Conservation (phyloP, 2,888 invertebrate genomes). For the Pollenia angustigena region DNA sequence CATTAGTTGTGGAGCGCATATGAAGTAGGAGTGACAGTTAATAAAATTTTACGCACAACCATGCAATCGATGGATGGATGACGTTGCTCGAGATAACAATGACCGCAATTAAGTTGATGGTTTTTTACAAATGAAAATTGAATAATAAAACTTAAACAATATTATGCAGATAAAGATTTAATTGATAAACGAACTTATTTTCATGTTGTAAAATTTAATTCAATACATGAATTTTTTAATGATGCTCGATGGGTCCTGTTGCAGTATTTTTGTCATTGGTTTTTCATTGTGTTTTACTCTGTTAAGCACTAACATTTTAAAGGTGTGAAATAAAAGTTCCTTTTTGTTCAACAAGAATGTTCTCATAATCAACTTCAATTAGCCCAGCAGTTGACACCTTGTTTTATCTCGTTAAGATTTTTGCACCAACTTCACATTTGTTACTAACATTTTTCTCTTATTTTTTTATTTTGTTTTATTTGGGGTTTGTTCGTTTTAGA, state of each 20-base stretch:
- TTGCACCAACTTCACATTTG: constrained; percentile 65
- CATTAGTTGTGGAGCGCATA: no score
- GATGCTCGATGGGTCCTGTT: constrained; percentile 20
- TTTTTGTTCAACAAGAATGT: constrained; percentile 70
- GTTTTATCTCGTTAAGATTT: constrained; percentile 73
- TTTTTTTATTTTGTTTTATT: constrained; percentile 25
- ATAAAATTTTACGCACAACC: constrained; percentile 37
- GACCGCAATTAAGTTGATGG: constrained; percentile 50
- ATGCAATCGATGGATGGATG: constrained; percentile 8
- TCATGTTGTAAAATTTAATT: constrained; percentile 39
- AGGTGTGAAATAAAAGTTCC: constrained; percentile 64
- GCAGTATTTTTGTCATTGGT: neutral
- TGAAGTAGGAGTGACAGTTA: constrained; percentile 56
- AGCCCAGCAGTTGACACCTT: constrained; percentile 73
- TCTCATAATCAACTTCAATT: constrained; percentile 74
- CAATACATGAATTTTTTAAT: constrained; percentile 51
- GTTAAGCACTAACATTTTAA: constrained; percentile 26
- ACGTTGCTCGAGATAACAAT: constrained; percentile 36
- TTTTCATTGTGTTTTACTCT: neutral
- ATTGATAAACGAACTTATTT: constrained; percentile 48
- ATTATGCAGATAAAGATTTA: constrained; percentile 64
- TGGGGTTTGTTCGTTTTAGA: neutral
- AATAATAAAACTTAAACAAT: constrained; percentile 63
- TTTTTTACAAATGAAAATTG: constrained; percentile 34
- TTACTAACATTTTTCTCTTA: constrained; percentile 55